Evolutionary conservation across 2,888 invertebrate genomes (phyloP), one percentile per base, ranked within the genome.

Genomic region (Chymomyza caudatula): DNA sequence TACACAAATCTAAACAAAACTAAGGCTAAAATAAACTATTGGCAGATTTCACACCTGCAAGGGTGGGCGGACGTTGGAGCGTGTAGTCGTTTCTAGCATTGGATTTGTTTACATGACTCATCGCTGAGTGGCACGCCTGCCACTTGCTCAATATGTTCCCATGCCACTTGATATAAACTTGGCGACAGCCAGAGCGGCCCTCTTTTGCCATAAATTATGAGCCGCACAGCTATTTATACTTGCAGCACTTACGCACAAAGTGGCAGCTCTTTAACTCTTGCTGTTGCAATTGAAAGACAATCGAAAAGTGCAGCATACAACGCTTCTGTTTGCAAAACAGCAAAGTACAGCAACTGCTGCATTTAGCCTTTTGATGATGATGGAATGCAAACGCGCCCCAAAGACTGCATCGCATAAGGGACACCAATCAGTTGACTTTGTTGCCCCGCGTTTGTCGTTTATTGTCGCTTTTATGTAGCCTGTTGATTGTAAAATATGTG

Each of bases 131-230:
- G 17, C 15, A 37, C 29, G 42, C n/a, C 17, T 19, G 22, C 23
- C 60, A 19, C 53, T 44, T 44, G 51, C 19, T 25, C 47, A 55
- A 65, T 54, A 58, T 66, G 74, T 83, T 84, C 83, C 85, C 83
- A 84, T 77, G 83, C 77, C 83, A 84, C 86, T 86, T 86, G 86
- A 86, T 85, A 37, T 37, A 37, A 83, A 75, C 77, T 70, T 74
- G 63, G 67, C 60, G 49, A 61, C 72, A 70, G 57, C n/a, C 47
- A 19, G 47, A 20, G 51, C 49, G 3, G 19, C 2, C 20, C 51
- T 25, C 47, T 47, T n/a, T 47, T 53, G 57, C 43, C 43, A 53
- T 53, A 59, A 59, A 47, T 43, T 44, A 57, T 57, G 44, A 20
- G 22, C 57, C 17, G 47, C 44, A 20, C 15, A 53, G 53, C 51